phyloP scores from a whole-genome alignment of 2,113 vertebrate genomes.

The Origma solitaria region DNA sequence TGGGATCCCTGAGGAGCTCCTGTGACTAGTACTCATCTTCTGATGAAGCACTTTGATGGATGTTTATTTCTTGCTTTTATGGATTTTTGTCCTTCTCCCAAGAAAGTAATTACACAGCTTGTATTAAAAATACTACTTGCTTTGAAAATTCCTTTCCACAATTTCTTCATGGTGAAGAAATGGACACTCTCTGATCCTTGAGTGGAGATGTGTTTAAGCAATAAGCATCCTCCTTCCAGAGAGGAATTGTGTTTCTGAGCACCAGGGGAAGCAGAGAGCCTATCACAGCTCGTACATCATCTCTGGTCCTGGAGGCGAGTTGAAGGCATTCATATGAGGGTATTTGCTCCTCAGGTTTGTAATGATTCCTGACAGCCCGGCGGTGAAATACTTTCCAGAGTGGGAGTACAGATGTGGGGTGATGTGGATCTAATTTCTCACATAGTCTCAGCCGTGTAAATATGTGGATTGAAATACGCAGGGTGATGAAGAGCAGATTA shows the following conservation, averaged over 20 bases:
- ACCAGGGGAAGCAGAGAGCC: not conserved
- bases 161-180: not conserved
- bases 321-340: not conserved
- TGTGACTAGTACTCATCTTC: not conserved
- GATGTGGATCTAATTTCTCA: slow-evolving; percentile 34
- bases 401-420: not conserved
- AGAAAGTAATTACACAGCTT: not conserved
- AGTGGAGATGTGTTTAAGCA: not conserved
- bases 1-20: not conserved
- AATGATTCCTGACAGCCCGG: slow-evolving; percentile 45
- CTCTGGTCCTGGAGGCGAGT: not conserved
- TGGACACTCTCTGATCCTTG: not conserved
- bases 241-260: not conserved
- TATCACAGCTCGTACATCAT: not conserved
- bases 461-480: not conserved
- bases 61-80: not conserved
- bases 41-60: not conserved
- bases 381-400: slow-evolving; percentile 30
- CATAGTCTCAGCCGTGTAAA: not conserved
- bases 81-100: not conserved
- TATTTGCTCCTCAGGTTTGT: slow-evolving; percentile 6
- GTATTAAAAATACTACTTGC: not conserved
- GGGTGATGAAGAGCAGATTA: slow-evolving; percentile 48
- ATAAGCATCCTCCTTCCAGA: not conserved
- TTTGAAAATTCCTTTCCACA: not conserved